Conservation (phyloP, 2,113 vertebrate species). For the Hippocampus guttulatus region DNA sequence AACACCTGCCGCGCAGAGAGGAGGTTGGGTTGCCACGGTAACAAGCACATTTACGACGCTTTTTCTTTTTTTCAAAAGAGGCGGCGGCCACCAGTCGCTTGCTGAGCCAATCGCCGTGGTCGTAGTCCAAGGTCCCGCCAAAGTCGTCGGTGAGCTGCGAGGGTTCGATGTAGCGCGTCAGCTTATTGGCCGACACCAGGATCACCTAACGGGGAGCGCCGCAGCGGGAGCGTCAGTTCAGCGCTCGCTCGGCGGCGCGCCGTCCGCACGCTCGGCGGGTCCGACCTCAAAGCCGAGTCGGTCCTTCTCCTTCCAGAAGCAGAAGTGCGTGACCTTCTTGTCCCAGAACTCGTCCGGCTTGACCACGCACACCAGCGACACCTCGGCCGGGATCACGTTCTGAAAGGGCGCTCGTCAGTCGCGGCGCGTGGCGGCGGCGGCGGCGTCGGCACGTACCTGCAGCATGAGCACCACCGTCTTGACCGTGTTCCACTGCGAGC, state of each 20-base stretch:
- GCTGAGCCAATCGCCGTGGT: conserved; percentile 97
- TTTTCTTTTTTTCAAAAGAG: too few species aligned
- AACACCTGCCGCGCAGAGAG: conserved; percentile 77
- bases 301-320: conserved; percentile 99
- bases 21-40: neutral
- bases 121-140: conserved; percentile 92
- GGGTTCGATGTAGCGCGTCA: conserved; percentile 96
- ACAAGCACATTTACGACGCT: neutral
- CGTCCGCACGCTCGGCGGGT: neutral
- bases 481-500: conserved; percentile 96
- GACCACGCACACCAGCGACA: conserved; percentile 97
- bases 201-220: conserved; percentile 80
- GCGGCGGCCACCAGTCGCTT: conserved; percentile 83
- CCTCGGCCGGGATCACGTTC: conserved; percentile 98
- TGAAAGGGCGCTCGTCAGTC: conserved; percentile 42
- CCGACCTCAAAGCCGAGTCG: conserved; percentile 95
- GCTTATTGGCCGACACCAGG: conserved; percentile 96
- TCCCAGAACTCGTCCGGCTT: conserved; percentile 99
- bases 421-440: neutral
- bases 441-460: conserved; percentile 76
- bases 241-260: too few species aligned
- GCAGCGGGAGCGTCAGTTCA: neutral
- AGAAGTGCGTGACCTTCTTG: conserved; percentile 99
- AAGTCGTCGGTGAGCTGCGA: conserved; percentile 97
- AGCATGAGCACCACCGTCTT: conserved; percentile 98